A percentile compares a stretch with the other conserved stretches of the same genome.
Evolutionary conservation across 2,797 vertebrate species (phyloP).

Genomic region (Onychomys arenicola): DNA sequence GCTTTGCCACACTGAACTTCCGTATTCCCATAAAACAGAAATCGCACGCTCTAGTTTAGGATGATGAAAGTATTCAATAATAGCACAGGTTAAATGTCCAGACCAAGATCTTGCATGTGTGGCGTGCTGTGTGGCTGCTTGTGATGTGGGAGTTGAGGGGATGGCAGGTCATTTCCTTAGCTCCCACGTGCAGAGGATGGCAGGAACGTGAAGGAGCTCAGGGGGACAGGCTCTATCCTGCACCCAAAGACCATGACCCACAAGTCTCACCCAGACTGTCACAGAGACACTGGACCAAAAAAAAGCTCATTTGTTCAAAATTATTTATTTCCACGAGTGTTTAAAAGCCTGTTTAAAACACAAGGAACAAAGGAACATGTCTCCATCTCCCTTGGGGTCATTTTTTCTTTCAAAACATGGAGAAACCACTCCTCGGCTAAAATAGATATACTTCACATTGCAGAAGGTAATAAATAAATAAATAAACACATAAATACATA

Average conservation of each 20-base stretch:
- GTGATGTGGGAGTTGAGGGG: not conserved
- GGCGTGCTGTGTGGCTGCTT: not conserved
- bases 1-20: not conserved
- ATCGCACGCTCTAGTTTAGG: not conserved
- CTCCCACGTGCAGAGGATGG: no score
- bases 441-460: slow-evolving; percentile 68
- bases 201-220: not conserved
- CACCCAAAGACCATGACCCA: not conserved
- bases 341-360: slow-evolving; percentile 30
- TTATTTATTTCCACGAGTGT: slow-evolving; percentile 72
- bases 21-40: not conserved
- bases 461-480: slow-evolving; percentile 78
- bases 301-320: slow-evolving; percentile 19
- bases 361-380: not conserved
- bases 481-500: slow-evolving; percentile 80
- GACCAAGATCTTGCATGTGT: not conserved
- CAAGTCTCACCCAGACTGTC: not conserved
- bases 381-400: not conserved
- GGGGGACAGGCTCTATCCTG: not conserved
- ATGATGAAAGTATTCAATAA: not conserved
- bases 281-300: not conserved
- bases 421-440: not conserved
- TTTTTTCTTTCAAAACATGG: slow-evolving; percentile 22
- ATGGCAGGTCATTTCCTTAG: no score
- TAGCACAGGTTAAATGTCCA: not conserved